Percentiles rank a stretch among this genome's conserved stretches.
phyloP scores from a whole-genome alignment of 2,888 invertebrate species.

The Sinopyrophorus schimmeli region DNA sequence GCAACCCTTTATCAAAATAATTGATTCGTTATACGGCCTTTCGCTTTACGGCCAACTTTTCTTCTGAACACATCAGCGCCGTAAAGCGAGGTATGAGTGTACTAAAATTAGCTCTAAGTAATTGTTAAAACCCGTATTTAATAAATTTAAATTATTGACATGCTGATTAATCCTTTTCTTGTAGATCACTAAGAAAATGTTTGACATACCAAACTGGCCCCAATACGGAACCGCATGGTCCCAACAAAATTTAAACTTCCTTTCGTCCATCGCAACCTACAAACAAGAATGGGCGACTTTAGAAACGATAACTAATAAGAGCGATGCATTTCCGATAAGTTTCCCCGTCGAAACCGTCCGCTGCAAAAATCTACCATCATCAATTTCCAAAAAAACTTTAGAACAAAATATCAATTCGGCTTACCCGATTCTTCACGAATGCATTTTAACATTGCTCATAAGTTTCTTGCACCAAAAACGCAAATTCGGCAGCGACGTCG shows the following conservation, averaged over 20 bases:
- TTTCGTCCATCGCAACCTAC: slow-evolving; percentile 10
- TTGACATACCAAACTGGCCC: slow-evolving; percentile 26
- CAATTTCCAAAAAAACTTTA: slow-evolving; percentile 32
- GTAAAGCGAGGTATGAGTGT: no score
- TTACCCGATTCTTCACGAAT: slow-evolving; percentile 72
- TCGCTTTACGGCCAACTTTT: no score
- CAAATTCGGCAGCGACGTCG: slow-evolving; percentile 58
- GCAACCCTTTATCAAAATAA: no score
- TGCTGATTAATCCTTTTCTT: no score
- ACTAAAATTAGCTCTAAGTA: no score
- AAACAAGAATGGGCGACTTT: slow-evolving; percentile 17
- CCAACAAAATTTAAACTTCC: slow-evolving; percentile 5
- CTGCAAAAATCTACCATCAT: slow-evolving; percentile 39
- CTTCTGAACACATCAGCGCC: no score
- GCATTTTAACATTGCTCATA: slow-evolving; percentile 63
- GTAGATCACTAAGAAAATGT: no score
- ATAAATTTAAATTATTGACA: no score
- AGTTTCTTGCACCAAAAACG: slow-evolving; percentile 68
- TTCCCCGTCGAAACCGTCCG: slow-evolving; percentile 52
- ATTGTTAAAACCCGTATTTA: no score
- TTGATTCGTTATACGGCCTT: no score
- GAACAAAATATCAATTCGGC: slow-evolving; percentile 60
- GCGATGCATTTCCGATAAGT: slow-evolving; percentile 51
- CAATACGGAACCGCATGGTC: slow-evolving; percentile 15
- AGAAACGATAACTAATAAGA: slow-evolving; percentile 48